Base-by-base conservation (phyloP, 2,113 vertebrate species). In the Triplophysa siluroides region DNA sequence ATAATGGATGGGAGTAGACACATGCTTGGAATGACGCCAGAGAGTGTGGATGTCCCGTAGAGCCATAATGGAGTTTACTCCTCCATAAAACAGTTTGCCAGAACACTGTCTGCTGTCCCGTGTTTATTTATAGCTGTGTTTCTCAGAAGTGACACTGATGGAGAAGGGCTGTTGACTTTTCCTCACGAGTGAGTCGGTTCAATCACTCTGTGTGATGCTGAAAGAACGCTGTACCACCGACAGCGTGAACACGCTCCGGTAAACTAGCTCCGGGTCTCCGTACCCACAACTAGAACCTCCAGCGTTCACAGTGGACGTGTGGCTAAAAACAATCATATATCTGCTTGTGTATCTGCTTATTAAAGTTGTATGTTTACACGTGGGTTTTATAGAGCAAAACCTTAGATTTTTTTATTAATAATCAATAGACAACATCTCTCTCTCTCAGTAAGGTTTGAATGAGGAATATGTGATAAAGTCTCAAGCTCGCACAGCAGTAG, bases 131-230 rank as follows among this genome's bases (percentile, higher is more conserved):
- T 81, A 62, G 56, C 69, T 80, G 68, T 63, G 63, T 73, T 86
- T 73, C 26, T 61, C 18, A 70, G 74, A 54, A 66, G 33, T 83
- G 82, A 69, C 82, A 84, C 58, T 84, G 77, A 86, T 82, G 47
- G 77, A 83, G 38, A 81, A 81, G n/a, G 38, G 66, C 29, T 78
- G 72, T 86, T 81, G 75, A 81, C 81, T 83, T 81, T 60, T 78
- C 47, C 41, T 61, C 41, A n/a, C 13, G 38, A 67, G 45, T 62
- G 56, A 79, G 70, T 79, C 14, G 16, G 23, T 67, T 77, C 74
- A 29, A 67, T 78, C 78, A 70, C 43, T 19, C 68, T 33, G 43
- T 56, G 43, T 62, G 65, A 41, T 13, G 52, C 68, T 6, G 19
- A 66, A 69, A 62, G 61, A 58, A 43, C 43, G 52, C 14, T 8